Evolutionary conservation across 2,888 invertebrate species (phyloP).

Genomic region (Marronus borbonicus): DNA sequence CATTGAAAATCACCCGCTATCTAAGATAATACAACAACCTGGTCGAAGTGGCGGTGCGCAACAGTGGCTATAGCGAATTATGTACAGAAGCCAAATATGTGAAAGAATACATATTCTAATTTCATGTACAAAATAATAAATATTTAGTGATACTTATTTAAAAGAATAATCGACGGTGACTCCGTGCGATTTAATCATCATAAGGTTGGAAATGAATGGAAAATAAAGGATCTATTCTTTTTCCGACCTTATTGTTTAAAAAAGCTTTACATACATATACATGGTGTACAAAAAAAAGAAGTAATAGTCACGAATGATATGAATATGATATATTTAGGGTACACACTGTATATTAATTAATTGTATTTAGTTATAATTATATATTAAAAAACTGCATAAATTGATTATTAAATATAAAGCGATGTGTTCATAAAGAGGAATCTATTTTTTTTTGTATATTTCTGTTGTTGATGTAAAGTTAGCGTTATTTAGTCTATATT

Average conservation of each 20-base stretch:
- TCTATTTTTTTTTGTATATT: slow-evolving; percentile 13
- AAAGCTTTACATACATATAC: no score
- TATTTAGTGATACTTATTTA: slow-evolving; percentile 3
- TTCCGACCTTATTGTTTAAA: no score
- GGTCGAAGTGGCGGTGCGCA: slow-evolving; percentile 53
- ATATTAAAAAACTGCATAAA: not conserved
- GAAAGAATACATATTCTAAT: slow-evolving; percentile 11
- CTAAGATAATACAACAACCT: slow-evolving; percentile 1
- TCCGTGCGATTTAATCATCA: no score
- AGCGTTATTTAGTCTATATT: slow-evolving; percentile 16
- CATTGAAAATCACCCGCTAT: slow-evolving; percentile 7
- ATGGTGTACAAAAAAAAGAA: no score
- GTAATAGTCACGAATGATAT: no score
- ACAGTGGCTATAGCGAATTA: slow-evolving; percentile 54
- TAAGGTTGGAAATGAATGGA: no score
- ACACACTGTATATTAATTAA: not conserved
- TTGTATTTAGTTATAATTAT: not conserved
- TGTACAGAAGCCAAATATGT: slow-evolving; percentile 18
- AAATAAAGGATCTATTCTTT: no score
- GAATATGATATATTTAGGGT: not conserved
- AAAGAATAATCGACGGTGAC: no score
- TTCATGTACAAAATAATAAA: slow-evolving; percentile 11
- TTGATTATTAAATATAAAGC: not conserved
- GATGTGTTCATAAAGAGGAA: slow-evolving; percentile 16
- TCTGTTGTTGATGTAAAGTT: slow-evolving; percentile 16